phyloP scores from a whole-genome alignment of 2,797 vertebrate species.

The Sebastes elongatus region DNA sequence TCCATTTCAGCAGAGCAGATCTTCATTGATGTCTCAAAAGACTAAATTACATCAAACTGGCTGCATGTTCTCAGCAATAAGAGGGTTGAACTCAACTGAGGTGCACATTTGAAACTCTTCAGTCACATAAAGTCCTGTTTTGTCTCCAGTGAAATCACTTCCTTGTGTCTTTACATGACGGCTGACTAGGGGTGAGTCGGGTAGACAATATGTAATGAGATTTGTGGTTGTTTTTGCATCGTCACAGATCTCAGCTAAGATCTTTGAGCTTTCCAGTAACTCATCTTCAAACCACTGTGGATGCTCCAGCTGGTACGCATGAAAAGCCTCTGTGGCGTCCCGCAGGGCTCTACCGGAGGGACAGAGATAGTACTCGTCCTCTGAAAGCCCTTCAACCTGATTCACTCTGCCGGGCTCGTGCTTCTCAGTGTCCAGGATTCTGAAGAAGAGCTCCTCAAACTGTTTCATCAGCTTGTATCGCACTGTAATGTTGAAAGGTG shows the following conservation, averaged over 20 bases:
- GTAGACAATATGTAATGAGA: constrained; percentile 1
- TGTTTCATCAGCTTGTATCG: constrained; percentile 90
- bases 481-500: constrained; percentile 87
- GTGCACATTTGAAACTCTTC: background rate
- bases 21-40: background rate
- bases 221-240: background rate
- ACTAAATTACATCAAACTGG: background rate
- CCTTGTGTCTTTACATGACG: constrained; percentile 5
- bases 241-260: background rate
- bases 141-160: background rate
- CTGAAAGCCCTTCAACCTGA: constrained; percentile 81
- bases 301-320: constrained; percentile 80
- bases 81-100: background rate
- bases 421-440: constrained; percentile 90
- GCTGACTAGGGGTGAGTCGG: constrained; percentile 7
- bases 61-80: background rate
- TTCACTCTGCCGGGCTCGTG: constrained; percentile 87
- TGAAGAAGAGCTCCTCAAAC: constrained; percentile 93
- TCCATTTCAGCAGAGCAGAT: background rate
- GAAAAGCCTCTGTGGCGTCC: constrained; percentile 86
- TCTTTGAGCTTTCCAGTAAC: constrained; percentile 53
- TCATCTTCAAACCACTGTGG: constrained; percentile 91
- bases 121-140: background rate
- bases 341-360: constrained; percentile 84
- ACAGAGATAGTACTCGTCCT: constrained; percentile 80